Evolutionary conservation across 2,888 invertebrate genomes (phyloP), one percentile per base, ranked within the genome.

Genomic region (Merodon equestris): DNA sequence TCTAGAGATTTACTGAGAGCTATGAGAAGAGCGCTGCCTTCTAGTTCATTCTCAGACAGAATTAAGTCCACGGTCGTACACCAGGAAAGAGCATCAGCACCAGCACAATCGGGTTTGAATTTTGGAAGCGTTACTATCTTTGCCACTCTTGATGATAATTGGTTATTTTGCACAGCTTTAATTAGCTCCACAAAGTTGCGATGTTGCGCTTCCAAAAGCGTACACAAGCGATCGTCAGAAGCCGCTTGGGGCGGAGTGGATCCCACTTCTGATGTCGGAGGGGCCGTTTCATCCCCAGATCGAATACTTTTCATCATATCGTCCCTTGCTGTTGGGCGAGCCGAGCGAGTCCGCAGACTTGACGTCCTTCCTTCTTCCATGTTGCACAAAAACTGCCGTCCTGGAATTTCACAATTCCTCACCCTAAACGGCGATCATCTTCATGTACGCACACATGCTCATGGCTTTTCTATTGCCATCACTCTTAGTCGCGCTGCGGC

Each of bases 231-330:
- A 9, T 75, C 14, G 10, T 57, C 51, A 13, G 51, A 51, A 38
- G 38, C 13, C 14, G 10, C 38, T 19, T 27, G 61, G 50, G 45
- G 47, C 45, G 61, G 54, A 45, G 40, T 18, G 38, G 53, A 75
- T 75, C 60, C 58, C 70, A 75, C 75, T 64, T 70, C 75, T 75
- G 75, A 75, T 70, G 58, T 76, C 56, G 68, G 51, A 61, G 19
- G 19, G 1, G 9, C 1, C 9, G 15, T 45, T 1, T 45, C 15
- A 15, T n/a, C n/a, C n/a, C n/a, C n/a, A n/a, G n/a, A n/a, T n/a
- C n/a, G n/a, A n/a, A n/a, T n/a, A n/a, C n/a, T n/a, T n/a, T n/a
- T n/a, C n/a, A n/a, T n/a, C n/a, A n/a, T n/a, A n/a, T n/a, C n/a
- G n/a, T n/a, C n/a, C n/a, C n/a, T n/a, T n/a, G n/a, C n/a, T n/a